These are phyloP conservation scores for Eurosta solidaginis DNA, from an alignment of 1,140 invertebrate genomes.

Conservation along the genomic window DNA sequence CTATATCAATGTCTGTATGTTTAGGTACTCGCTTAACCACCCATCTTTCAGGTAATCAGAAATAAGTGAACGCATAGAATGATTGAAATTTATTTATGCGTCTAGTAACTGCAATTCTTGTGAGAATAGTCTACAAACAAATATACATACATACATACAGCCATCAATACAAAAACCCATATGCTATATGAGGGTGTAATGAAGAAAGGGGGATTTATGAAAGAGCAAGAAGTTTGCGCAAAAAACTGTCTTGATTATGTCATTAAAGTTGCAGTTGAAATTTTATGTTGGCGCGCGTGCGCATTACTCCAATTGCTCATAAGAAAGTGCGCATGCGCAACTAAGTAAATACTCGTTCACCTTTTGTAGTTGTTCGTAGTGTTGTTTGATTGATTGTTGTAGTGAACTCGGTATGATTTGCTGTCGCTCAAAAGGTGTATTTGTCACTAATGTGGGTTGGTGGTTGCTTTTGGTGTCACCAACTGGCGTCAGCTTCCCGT, in stretches of 20 bases:
- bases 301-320: background rate
- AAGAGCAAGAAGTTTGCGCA: background rate
- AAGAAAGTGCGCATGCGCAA: background rate
- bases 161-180: background rate
- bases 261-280: conserved; percentile 7
- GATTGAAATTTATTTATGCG: conserved; percentile 19
- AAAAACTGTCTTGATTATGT: conserved; percentile 22
- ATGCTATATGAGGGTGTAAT: background rate
- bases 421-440: background rate
- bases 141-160: background rate
- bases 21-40: background rate
- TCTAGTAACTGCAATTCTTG: background rate
- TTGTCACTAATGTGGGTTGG: background rate
- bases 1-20: no score
- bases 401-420: no score
- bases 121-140: background rate
- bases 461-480: background rate
- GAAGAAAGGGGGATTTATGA: background rate
- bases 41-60: background rate
- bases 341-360: background rate
- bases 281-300: conserved; percentile 19
- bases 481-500: background rate
- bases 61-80: background rate
- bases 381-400: background rate
- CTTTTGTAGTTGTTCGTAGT: background rate